These are phyloP conservation scores for Hyalella azteca DNA, from an alignment of 2,888 invertebrate genomes.

Conservation along the genomic window DNA sequence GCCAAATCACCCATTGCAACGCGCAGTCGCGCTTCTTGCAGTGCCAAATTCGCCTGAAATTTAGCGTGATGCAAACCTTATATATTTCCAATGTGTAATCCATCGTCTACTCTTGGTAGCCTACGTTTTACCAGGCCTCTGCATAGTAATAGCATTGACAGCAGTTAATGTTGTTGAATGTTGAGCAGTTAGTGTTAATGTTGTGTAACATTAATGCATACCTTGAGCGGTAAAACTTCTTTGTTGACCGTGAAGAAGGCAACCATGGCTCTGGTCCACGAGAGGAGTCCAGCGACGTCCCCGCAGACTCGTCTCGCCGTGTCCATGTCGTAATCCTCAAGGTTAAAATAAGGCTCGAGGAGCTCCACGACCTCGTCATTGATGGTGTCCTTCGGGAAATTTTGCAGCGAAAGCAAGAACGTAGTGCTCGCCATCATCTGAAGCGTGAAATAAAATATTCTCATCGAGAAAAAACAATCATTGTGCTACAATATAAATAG, in stretches of 20 bases:
- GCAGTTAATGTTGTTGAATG: no score
- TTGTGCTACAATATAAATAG: no score
- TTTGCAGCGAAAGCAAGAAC: conserved; percentile 87
- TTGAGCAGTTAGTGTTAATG: no score
- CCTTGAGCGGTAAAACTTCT: conserved; percentile 90
- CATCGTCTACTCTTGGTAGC: background rate
- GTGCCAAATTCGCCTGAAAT: conserved; percentile 81
- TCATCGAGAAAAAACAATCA: no score
- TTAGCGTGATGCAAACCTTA: no score
- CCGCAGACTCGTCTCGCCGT: conserved; percentile 94
- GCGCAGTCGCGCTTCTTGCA: conserved; percentile 88
- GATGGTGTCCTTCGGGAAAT: conserved; percentile 94
- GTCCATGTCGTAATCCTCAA: conserved; percentile 90
- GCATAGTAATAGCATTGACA: no score
- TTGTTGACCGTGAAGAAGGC: conserved; percentile 96
- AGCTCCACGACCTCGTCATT: conserved; percentile 97
- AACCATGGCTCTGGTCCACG: conserved; percentile 96
- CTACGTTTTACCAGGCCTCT: no score
- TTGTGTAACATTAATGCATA: no score
- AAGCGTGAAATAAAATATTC: conserved; percentile 54
- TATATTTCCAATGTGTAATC: background rate
- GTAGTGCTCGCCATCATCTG: conserved; percentile 95
- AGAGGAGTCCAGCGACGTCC: conserved; percentile 91
- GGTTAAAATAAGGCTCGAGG: conserved; percentile 81
- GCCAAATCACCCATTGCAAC: conserved; percentile 90